Conservation (phyloP, 2,888 invertebrate genomes). For the Nebria brevicollis region DNA sequence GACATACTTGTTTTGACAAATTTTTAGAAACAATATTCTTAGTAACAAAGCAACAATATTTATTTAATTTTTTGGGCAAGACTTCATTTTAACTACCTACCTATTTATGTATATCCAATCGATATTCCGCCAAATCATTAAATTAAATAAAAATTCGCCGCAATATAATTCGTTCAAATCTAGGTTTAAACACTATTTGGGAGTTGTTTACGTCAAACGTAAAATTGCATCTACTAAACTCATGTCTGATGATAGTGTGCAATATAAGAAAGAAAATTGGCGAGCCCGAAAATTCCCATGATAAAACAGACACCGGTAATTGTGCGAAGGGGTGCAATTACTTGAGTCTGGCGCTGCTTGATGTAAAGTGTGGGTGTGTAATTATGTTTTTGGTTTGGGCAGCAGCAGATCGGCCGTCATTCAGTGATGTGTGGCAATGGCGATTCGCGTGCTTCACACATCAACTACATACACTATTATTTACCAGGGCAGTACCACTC, state of each 20-base stretch:
- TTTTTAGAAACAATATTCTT: too few species aligned
- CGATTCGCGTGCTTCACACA: neutral
- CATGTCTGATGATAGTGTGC: neutral
- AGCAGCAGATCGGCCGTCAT: neutral
- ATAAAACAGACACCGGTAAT: neutral
- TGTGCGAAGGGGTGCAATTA: neutral
- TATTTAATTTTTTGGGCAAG: too few species aligned
- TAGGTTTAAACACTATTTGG: neutral
- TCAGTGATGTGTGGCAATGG: neutral
- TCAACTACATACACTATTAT: neutral
- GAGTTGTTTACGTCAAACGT: neutral
- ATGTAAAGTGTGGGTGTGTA: neutral
- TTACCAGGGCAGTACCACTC: neutral
- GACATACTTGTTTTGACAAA: too few species aligned
- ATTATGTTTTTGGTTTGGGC: constrained; percentile 1
- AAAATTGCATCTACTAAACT: neutral
- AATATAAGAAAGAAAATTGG: constrained; percentile 1
- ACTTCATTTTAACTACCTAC: too few species aligned
- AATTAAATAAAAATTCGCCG: too few species aligned
- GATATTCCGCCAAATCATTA: too few species aligned
- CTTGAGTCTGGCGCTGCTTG: neutral
- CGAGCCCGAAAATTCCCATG: constrained; percentile 1
- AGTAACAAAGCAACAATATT: too few species aligned
- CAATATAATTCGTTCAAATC: neutral
- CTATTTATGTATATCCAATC: too few species aligned